Evolutionary conservation across 37 sponge, comb jelly and placozoan genomes (phyloP), one percentile per base, ranked within the genome.

Genomic region (Amphimedon queenslandica): DNA sequence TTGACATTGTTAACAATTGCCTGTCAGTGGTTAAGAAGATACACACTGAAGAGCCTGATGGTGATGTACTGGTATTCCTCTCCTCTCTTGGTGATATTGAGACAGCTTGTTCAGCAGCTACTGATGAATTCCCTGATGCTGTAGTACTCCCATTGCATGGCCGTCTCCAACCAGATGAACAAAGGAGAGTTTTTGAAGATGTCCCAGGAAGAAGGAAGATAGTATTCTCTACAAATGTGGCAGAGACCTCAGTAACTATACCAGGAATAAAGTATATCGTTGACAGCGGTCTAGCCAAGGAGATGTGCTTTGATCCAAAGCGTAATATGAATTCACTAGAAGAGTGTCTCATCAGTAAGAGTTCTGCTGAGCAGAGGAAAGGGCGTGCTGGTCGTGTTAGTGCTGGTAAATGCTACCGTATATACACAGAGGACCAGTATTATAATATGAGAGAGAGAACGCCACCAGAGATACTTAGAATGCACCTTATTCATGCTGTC

Each of bases 241-340:
- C 95, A 40, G 94, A 94, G 73, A 94, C 90, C 30, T 94, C 94
- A 8, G 75, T 94, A 25, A 94, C 94, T 29, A 89, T 94, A 29
- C 91, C 91, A 42, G 87, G 90, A 24, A 79, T 94, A 1, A 80
- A 77, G 58, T 89, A 86, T 40, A 71, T 94, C 8, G 75, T 94
- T 29, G 95, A 94, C 55, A 75, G 81, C 39, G 95, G 95, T 23
- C 66, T 94, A 25, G 77, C 81, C 33, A 91, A 91, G 37, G 92
- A 83, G 56, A 23, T 76, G 35, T 41, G 69, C 29, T 91, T 74
- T 77, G 82, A 91, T 74, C 76, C 86, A 55, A 81, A 78, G 32
- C 75, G 73, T 42, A 84, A 77, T 41, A 84, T 87, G 90, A 84
- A 84, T 56, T 73, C 86, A 18, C 72, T 92, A 0, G 78, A 81